Percentiles rank a stretch among this genome's conserved stretches.
Conservation (phyloP, 2,113 vertebrate species). For the Melanostigma gelatinosum region DNA sequence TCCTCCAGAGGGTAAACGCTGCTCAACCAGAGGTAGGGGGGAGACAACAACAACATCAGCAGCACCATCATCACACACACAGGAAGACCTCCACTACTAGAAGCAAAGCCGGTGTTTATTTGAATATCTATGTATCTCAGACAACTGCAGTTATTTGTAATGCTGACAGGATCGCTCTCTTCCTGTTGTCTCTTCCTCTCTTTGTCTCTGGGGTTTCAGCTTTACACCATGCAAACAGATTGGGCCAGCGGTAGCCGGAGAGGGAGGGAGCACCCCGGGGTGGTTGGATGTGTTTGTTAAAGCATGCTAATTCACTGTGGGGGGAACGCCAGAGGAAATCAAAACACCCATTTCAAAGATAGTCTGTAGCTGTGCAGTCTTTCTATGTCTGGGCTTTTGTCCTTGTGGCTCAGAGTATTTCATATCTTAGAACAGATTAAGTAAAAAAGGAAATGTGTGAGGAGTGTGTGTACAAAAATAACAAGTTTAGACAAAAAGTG, state of each 20-base stretch:
- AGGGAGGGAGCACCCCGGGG: slow-evolving; percentile 42
- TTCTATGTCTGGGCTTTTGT: slow-evolving; percentile 44
- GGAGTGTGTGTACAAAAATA: neutral
- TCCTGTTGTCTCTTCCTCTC: slow-evolving; percentile 24
- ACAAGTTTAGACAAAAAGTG: slow-evolving; percentile 10
- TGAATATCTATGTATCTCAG: neutral
- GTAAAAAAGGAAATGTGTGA: slow-evolving; percentile 20
- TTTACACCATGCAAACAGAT: slow-evolving; percentile 51
- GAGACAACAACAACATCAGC: neutral
- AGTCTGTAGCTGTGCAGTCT: slow-evolving; percentile 18
- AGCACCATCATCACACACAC: neutral
- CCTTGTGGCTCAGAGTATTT: slow-evolving; percentile 42
- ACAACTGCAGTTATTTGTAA: slow-evolving; percentile 26
- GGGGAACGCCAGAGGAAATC: slow-evolving; percentile 14
- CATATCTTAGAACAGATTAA: slow-evolving; percentile 61
- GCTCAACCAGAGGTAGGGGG: slow-evolving; percentile 14
- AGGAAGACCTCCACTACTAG: neutral
- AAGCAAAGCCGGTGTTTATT: slow-evolving; percentile 13
- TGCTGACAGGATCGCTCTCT: slow-evolving; percentile 9
- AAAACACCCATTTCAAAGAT: slow-evolving; percentile 35
- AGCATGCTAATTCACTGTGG: slow-evolving; percentile 49
- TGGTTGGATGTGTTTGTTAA: slow-evolving; percentile 60
- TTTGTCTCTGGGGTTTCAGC: slow-evolving; percentile 20
- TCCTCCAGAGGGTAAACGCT: slow-evolving; percentile 64
- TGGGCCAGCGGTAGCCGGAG: slow-evolving; percentile 15